phyloP scores from a whole-genome alignment of 2,888 invertebrate species.

The Tinea trinotella region DNA sequence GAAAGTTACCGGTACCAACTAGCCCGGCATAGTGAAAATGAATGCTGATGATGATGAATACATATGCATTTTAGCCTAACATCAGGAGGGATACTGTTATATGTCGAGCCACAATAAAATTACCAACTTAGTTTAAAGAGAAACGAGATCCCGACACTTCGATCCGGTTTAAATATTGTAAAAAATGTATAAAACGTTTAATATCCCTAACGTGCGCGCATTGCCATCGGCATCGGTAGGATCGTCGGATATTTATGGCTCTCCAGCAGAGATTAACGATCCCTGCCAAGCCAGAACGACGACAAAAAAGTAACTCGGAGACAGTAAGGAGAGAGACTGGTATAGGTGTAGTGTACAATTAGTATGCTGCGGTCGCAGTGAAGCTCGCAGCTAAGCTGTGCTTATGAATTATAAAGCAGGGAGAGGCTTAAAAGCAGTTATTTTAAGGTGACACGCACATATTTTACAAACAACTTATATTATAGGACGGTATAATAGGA shows the following conservation, averaged over 20 bases:
- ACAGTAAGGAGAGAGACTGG: neutral
- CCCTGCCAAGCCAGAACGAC: constrained; percentile 13
- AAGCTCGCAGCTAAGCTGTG: constrained; percentile 10
- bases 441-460: constrained; percentile 4
- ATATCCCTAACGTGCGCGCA: neutral
- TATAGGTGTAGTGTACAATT: constrained; percentile 27
- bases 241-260: constrained; percentile 14
- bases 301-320: constrained; percentile 18
- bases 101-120: neutral
- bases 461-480: neutral
- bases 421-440: constrained; percentile 1
- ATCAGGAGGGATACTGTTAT: too few relatives aligned
- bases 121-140: neutral
- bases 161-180: constrained; percentile 1
- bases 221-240: constrained; percentile 13
- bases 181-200: neutral
- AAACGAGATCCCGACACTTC: neutral
- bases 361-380: constrained; percentile 36
- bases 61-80: too few relatives aligned
- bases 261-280: constrained; percentile 15
- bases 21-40: too few relatives aligned
- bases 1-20: too few relatives aligned
- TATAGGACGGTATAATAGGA: neutral
- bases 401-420: constrained; percentile 15
- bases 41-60: too few relatives aligned